A percentile compares a stretch with the other conserved stretches of the same genome.
These are phyloP conservation scores for Ametastegia equiseti DNA, from an alignment of 2,888 invertebrate genomes.

Conservation along the genomic window DNA sequence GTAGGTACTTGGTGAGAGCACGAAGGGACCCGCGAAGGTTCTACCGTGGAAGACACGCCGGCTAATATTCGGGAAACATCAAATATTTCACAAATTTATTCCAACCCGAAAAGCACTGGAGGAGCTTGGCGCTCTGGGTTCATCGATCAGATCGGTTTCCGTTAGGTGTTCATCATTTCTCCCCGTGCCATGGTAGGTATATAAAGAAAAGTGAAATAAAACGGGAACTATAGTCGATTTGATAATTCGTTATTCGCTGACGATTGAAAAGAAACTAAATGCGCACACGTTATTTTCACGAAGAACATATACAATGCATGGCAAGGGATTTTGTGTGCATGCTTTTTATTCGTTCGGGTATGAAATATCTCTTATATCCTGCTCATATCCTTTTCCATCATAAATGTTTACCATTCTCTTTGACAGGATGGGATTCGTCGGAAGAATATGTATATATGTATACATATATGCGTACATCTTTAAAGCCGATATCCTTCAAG, in stretches of 20 bases:
- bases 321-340: too few relatives aligned
- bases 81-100: slow-evolving; percentile 33
- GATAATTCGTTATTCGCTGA: neutral
- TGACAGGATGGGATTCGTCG: neutral
- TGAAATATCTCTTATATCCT: neutral
- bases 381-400: neutral
- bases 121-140: neutral
- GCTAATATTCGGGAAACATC: slow-evolving; percentile 33
- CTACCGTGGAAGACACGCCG: neutral
- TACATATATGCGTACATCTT: neutral
- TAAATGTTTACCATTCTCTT: neutral
- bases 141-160: slow-evolving; percentile 7
- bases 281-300: too few relatives aligned
- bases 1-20: too few relatives aligned
- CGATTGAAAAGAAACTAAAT: neutral
- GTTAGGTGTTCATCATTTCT: neutral
- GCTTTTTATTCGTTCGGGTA: neutral
- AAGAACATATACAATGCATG: too few relatives aligned
- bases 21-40: neutral
- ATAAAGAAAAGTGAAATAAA: too few relatives aligned
- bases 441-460: neutral
- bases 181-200: neutral
- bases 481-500: neutral
- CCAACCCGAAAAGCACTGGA: slow-evolving; percentile 1
- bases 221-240: neutral